Base-by-base conservation (phyloP, 2,797 vertebrate species). In the Gadopsis bispinosus region DNA sequence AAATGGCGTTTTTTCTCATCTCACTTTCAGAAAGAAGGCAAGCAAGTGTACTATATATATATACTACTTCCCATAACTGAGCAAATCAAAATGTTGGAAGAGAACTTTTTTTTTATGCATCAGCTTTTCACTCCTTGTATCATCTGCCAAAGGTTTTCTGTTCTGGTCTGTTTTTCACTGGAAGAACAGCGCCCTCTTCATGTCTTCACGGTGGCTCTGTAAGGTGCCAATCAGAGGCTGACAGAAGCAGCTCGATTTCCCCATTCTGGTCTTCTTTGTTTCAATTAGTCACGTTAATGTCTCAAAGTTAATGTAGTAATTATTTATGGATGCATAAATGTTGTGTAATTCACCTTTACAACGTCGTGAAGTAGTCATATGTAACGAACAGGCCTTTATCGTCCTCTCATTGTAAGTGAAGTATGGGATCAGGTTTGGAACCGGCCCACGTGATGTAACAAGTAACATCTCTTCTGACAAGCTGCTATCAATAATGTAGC, bases 401-500 rank as follows among this genome's bases (percentile, higher is more conserved):
- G 13, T 35, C 41, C 54, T 51, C 65, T 60, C 51, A 9, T 29
- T 55, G 48, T n/a, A 61, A 69, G 48, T 48, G 33, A 54, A 43
- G 35, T 51, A 20, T 72, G 77, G 59, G 69, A 83, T 72, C 55
- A 7, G 31, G 60, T 66, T 75, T 72, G 56, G 48, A 84, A 79
- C 51, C 19, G 35, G 37, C 41, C 19, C 13, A 19, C 1, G 51
- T 66, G 48, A 73, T 67, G 73, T 8, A 64, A 68, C 39, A 35
- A 41, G 53, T 19, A 39, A 59, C 29, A 76, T 56, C 65, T 39
- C 67, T 69, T n/a, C 67, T 79, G 83, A 84, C 82, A 83, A 75
- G 81, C 69, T 56, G 67, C 55, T 77, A 77, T 89, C 69, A 83
- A 87, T 89, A 84, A 89, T 84, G 67, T 7, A 79, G 31, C 50